A percentile compares a stretch with the other conserved stretches of the same genome.
phyloP scores from a whole-genome alignment of 2,888 invertebrate genomes.

The Thecophora atra region DNA sequence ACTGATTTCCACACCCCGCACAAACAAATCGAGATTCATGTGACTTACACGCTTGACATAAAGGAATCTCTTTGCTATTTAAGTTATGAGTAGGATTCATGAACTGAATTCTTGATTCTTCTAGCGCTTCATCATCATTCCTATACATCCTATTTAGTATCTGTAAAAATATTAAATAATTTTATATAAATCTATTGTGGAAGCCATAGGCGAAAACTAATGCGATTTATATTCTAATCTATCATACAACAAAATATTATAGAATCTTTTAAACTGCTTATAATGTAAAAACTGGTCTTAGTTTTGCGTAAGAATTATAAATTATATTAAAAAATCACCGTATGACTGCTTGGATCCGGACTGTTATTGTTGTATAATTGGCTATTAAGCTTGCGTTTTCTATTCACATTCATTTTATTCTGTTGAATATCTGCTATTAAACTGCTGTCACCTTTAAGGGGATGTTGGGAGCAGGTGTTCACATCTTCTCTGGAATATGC shows the following conservation, averaged over 20 bases:
- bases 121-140: slow-evolving; percentile 11
- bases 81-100: background rate
- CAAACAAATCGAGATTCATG: slow-evolving; percentile 87
- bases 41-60: slow-evolving; percentile 87
- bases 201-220: too few relatives aligned
- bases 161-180: background rate
- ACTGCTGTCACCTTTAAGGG: slow-evolving; percentile 82
- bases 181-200: background rate
- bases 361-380: slow-evolving; percentile 56
- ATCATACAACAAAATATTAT: too few relatives aligned
- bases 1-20: slow-evolving; percentile 90
- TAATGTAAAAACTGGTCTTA: too few relatives aligned
- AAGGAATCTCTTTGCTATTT: slow-evolving; percentile 67
- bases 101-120: background rate
- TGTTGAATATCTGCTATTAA: slow-evolving; percentile 80
- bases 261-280: too few relatives aligned
- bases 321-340: slow-evolving; percentile 19
- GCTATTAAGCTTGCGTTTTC: slow-evolving; percentile 74
- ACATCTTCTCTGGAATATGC: too few relatives aligned
- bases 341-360: slow-evolving; percentile 34
- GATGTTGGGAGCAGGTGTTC: slow-evolving; percentile 69
- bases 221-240: too few relatives aligned
- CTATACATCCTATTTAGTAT: background rate
- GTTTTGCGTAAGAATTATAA: background rate
- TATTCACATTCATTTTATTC: slow-evolving; percentile 78